A percentile compares a stretch with the other conserved stretches of the same genome.
Evolutionary conservation across 2,797 vertebrate species (phyloP).

Genomic region (Cynodonichthys magdalenae): DNA sequence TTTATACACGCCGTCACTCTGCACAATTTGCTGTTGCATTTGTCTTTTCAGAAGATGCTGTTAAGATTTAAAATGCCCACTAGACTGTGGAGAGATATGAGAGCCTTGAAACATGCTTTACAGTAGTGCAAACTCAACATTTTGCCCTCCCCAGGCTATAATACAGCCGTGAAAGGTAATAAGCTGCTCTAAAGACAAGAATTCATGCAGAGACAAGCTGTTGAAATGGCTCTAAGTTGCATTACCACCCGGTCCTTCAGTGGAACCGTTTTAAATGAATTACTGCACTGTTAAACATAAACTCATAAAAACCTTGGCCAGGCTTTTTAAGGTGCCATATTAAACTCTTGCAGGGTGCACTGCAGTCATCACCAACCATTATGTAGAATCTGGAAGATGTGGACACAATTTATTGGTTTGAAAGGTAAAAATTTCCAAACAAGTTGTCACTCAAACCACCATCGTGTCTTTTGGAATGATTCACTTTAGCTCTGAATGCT

Average conservation of each 20-base stretch:
- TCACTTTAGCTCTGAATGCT: slow-evolving; percentile 28
- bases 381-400: slow-evolving; percentile 25
- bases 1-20: slow-evolving; percentile 28
- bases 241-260: slow-evolving; percentile 55
- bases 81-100: slow-evolving; percentile 38
- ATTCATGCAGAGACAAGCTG: slow-evolving; percentile 71
- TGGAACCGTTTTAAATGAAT: slow-evolving; percentile 67
- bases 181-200: slow-evolving; percentile 64
- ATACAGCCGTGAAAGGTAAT: slow-evolving; percentile 66
- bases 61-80: slow-evolving; percentile 52
- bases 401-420: slow-evolving; percentile 26
- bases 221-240: slow-evolving; percentile 60
- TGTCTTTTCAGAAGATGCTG: slow-evolving; percentile 43
- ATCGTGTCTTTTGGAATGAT: slow-evolving; percentile 33
- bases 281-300: slow-evolving; percentile 61
- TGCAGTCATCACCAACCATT: slow-evolving; percentile 42
- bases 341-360: slow-evolving; percentile 30
- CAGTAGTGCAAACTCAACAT: slow-evolving; percentile 59
- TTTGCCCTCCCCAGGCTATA: slow-evolving; percentile 52
- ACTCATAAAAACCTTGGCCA: slow-evolving; percentile 44
- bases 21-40: slow-evolving; percentile 38
- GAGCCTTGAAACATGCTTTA: slow-evolving; percentile 44
- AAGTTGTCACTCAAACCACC: slow-evolving; percentile 31
- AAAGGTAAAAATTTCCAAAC: slow-evolving; percentile 43
- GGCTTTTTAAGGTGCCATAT: slow-evolving; percentile 40